phyloP scores from a whole-genome alignment of 35 echinoderm and acorn worm genomes.

The Ophioderma brevispina region DNA sequence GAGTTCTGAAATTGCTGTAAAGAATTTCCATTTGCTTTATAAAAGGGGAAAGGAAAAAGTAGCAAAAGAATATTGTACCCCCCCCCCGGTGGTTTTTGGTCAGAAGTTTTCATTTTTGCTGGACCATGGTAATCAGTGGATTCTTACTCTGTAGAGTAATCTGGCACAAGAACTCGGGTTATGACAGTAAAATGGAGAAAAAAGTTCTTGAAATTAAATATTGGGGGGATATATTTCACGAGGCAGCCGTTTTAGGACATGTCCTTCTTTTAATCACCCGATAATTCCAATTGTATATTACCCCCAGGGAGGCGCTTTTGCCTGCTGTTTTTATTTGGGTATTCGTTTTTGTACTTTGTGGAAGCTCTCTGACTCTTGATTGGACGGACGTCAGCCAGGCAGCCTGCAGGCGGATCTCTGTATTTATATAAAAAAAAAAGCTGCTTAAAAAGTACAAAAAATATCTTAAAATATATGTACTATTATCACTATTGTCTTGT shows the following conservation, averaged over 20 bases:
- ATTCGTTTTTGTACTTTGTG: conserved; percentile 1
- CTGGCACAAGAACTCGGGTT: too few relatives aligned
- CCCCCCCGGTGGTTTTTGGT: too few relatives aligned
- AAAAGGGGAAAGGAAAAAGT: too few relatives aligned
- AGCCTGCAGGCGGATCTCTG: background rate
- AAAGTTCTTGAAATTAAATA: too few relatives aligned
- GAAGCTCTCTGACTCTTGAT: background rate
- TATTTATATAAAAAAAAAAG: conserved; percentile 12
- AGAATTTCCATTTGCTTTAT: too few relatives aligned
- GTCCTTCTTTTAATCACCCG: background rate
- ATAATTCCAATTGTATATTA: background rate
- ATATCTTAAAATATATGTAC: background rate
- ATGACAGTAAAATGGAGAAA: too few relatives aligned
- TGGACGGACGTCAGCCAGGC: background rate
- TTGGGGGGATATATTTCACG: background rate
- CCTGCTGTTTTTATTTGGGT: background rate
- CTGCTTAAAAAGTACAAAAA: background rate
- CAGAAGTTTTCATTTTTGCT: too few relatives aligned
- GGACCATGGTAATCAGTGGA: too few relatives aligned
- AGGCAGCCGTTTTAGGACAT: background rate
- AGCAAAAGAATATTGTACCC: too few relatives aligned
- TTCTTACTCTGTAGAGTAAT: too few relatives aligned
- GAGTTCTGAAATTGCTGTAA: too few relatives aligned
- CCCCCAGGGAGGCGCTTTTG: background rate
- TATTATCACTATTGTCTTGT: background rate